Conservation (phyloP, 2,797 vertebrate species). For the Toxotes lorentzi region DNA sequence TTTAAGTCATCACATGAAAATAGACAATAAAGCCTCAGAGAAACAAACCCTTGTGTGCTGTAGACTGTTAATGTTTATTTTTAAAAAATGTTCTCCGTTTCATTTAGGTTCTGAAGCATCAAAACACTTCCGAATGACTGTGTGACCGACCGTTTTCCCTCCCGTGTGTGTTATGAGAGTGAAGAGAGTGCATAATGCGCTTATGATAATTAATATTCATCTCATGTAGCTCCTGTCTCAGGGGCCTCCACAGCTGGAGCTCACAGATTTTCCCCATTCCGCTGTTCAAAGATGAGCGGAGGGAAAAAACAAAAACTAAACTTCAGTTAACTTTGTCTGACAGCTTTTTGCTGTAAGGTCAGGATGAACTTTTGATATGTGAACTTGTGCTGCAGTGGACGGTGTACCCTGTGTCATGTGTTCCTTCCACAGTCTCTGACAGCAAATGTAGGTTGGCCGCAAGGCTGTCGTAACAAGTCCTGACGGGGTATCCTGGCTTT, state of each 20-base stretch:
- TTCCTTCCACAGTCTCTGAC: not conserved
- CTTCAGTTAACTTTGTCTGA: not conserved
- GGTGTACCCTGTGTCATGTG: not conserved
- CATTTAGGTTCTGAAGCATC: not conserved
- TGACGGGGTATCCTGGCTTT: not conserved
- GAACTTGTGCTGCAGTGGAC: not conserved
- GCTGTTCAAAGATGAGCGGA: constrained; percentile 4
- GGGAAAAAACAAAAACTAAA: not conserved
- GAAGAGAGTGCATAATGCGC: not conserved
- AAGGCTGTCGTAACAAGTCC: not conserved
- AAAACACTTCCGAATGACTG: not conserved
- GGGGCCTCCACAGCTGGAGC: not conserved
- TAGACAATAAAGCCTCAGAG: constrained; percentile 80
- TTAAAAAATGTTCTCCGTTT: no score
- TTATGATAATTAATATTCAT: not conserved
- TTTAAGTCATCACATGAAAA: constrained; percentile 72
- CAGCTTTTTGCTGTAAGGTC: not conserved
- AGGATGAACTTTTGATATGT: not conserved
- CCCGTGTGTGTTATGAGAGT: not conserved
- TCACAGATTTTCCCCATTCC: not conserved
- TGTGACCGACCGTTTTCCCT: not conserved
- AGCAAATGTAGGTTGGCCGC: not conserved
- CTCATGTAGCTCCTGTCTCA: not conserved
- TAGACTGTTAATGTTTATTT: not conserved
- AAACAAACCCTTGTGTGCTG: constrained; percentile 43